Evolutionary conservation across 2,113 vertebrate species (phyloP).

Genomic region (Gymnocephalus cernua): DNA sequence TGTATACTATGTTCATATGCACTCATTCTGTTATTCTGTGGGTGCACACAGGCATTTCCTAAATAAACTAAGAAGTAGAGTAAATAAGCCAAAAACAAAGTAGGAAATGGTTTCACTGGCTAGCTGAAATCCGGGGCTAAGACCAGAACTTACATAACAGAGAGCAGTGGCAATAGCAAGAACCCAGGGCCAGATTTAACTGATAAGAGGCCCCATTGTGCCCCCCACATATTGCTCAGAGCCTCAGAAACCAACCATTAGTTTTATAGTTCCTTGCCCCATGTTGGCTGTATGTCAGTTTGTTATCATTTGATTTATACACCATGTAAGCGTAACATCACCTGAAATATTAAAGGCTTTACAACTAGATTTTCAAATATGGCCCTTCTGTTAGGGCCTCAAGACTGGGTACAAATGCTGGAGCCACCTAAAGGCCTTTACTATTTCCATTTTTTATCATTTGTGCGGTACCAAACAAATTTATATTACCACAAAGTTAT

Average conservation of each 20-base stretch:
- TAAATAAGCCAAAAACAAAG: slow-evolving; percentile 35
- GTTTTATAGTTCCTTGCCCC: neutral
- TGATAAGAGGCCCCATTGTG: neutral
- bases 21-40: slow-evolving; percentile 21
- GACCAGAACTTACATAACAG: slow-evolving; percentile 1
- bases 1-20: neutral
- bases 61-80: slow-evolving; percentile 11
- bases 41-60: slow-evolving; percentile 33
- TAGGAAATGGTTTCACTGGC: slow-evolving; percentile 1
- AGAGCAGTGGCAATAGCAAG: neutral
- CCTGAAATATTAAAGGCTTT: neutral
- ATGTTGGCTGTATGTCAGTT: neutral
- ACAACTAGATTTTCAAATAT: neutral
- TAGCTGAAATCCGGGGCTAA: slow-evolving; percentile 11
- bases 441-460: too few species aligned
- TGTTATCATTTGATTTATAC: neutral
- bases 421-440: too few species aligned
- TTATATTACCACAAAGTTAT: too few species aligned
- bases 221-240: neutral
- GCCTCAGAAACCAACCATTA: neutral
- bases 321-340: neutral
- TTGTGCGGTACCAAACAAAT: too few species aligned
- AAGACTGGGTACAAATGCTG: too few species aligned
- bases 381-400: neutral
- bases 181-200: neutral